Conservation (phyloP, 2,797 vertebrate genomes). For the Enteromius thamalakanensis region DNA sequence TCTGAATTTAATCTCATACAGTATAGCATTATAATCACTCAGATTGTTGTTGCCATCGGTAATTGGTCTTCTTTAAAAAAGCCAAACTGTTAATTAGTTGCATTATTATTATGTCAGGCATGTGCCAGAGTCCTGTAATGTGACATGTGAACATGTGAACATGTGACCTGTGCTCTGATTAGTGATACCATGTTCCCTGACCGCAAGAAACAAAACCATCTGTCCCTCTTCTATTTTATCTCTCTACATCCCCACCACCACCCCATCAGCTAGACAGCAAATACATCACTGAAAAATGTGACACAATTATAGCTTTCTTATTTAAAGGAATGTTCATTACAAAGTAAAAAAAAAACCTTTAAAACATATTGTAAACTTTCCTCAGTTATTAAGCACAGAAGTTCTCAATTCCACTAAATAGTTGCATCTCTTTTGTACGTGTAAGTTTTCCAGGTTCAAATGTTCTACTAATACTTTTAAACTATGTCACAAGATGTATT, state of each 20-base stretch:
- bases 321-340: slow-evolving; percentile 1
- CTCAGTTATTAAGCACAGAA: not conserved
- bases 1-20: not conserved
- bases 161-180: slow-evolving; percentile 47
- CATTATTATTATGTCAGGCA: slow-evolving; percentile 31
- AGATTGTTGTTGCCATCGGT: slow-evolving; percentile 16
- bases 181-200: slow-evolving; percentile 46
- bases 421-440: not conserved
- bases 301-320: not conserved
- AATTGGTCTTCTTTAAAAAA: slow-evolving; percentile 26
- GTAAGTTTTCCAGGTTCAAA: not conserved
- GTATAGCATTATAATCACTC: not conserved
- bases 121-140: slow-evolving; percentile 30
- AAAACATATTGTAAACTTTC: not conserved
- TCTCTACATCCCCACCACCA: not conserved
- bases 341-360: not conserved
- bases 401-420: not conserved
- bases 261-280: not conserved
- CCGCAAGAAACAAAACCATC: slow-evolving; percentile 37
- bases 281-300: not conserved
- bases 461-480: not conserved
- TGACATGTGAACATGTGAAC: slow-evolving; percentile 42
- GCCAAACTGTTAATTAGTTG: slow-evolving; percentile 49
- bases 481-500: too few species aligned
- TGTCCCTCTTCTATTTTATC: slow-evolving; percentile 20